Percentiles rank a stretch among this genome's conserved stretches.
These are phyloP conservation scores for Nothobranchius furzeri DNA, from an alignment of 2,113 vertebrate genomes.

Conservation along the genomic window DNA sequence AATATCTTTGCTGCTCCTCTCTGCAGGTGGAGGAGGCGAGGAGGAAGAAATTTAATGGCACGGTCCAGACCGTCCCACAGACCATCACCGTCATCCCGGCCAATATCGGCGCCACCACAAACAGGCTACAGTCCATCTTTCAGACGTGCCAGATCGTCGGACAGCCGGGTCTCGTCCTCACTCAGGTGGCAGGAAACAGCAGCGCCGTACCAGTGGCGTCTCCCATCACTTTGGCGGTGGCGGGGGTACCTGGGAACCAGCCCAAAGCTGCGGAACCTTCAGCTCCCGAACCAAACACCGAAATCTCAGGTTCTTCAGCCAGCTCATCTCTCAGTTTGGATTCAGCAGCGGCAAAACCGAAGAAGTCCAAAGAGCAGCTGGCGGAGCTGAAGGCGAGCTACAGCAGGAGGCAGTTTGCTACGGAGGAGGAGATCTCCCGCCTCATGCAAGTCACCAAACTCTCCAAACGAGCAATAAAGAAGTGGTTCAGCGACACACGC, in stretches of 20 bases:
- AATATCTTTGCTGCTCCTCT: neutral
- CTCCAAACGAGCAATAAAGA: slow-evolving; percentile 97
- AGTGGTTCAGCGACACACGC: slow-evolving; percentile 98
- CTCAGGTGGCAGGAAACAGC: slow-evolving; percentile 83
- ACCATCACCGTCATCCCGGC: slow-evolving; percentile 97
- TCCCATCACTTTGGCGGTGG: slow-evolving; percentile 90
- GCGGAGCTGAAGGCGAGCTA: slow-evolving; percentile 95
- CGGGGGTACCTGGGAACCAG: slow-evolving; percentile 85
- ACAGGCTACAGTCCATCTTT: slow-evolving; percentile 93
- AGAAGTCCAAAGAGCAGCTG: slow-evolving; percentile 97
- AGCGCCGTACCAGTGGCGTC: slow-evolving; percentile 85
- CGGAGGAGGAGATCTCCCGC: slow-evolving; percentile 89
- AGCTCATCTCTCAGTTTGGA: slow-evolving; percentile 75
- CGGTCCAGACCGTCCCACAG: slow-evolving; percentile 91
- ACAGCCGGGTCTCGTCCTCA: slow-evolving; percentile 92
- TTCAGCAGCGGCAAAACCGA: slow-evolving; percentile 84
- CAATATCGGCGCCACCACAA: slow-evolving; percentile 84
- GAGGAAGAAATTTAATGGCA: slow-evolving; percentile 96
- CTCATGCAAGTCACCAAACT: slow-evolving; percentile 94
- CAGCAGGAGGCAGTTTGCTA: slow-evolving; percentile 90
- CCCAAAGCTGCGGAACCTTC: slow-evolving; percentile 75
- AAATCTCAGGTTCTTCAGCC: slow-evolving; percentile 70
- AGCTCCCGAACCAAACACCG: slow-evolving; percentile 52
- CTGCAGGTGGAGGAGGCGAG: slow-evolving; percentile 90
- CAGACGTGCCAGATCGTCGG: slow-evolving; percentile 98